Evolutionary conservation across 2,797 vertebrate species (phyloP).

Genomic region (Setipinna tenuifilis): DNA sequence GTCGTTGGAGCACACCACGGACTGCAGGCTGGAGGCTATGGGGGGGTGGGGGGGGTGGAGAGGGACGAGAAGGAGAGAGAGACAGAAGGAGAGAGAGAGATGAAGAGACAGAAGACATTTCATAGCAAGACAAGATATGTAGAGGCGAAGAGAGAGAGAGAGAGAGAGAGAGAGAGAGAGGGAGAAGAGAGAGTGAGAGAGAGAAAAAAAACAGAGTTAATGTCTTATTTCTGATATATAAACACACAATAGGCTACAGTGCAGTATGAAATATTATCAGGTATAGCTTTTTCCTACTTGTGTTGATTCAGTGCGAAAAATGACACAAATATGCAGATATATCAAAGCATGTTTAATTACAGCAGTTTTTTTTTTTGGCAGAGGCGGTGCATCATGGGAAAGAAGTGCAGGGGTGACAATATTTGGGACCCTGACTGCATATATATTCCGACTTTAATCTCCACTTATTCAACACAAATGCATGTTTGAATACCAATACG

Average conservation of each 20-base stretch:
- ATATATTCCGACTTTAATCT: neutral
- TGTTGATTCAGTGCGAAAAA: conserved; percentile 2
- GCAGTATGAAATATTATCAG: too few relatives aligned
- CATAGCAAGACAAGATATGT: too few relatives aligned
- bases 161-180: neutral
- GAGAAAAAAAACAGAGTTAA: conserved; percentile 21
- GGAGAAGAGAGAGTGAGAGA: neutral
- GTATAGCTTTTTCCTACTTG: too few relatives aligned
- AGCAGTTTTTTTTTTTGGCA: too few relatives aligned
- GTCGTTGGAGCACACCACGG: conserved; percentile 91
- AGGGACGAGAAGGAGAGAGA: neutral
- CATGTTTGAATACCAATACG: neutral
- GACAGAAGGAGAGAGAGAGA: neutral
- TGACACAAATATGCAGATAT: neutral
- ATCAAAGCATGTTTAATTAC: too few relatives aligned
- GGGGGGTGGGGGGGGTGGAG: neutral
- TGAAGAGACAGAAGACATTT: neutral
- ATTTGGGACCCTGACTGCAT: neutral
- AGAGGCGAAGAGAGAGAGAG: neutral
- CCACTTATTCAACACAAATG: neutral
- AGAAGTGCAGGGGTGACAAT: neutral
- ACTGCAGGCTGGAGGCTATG: conserved; percentile 88
- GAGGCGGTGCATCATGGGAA: neutral
- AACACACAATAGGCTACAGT: too few relatives aligned
- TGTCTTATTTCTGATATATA: too few relatives aligned